Evolutionary conservation across 2,113 vertebrate species (phyloP).

Genomic region (Callocephalon fimbriatum): DNA sequence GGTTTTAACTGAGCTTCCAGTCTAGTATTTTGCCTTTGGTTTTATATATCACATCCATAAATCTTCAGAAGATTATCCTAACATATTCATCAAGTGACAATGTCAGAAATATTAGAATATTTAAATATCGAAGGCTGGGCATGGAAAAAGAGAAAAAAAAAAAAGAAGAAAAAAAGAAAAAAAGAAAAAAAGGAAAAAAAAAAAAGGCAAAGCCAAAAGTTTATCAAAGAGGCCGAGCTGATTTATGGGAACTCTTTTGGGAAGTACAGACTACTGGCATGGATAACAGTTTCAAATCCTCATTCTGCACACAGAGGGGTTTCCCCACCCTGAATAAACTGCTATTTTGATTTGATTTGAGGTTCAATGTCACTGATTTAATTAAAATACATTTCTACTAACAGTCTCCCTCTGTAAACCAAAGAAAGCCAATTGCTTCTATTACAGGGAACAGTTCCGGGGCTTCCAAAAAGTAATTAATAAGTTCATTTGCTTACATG

Average conservation of each 20-base stretch:
- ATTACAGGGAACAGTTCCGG: not conserved
- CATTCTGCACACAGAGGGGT: not conserved
- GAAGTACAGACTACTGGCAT: not conserved
- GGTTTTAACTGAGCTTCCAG: not conserved
- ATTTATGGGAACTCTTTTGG: not conserved
- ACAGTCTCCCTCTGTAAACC: not conserved
- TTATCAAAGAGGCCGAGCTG: not conserved
- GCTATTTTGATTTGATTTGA: not conserved
- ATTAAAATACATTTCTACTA: conserved; percentile 18
- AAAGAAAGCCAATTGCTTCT: not conserved
- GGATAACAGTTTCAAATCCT: not conserved
- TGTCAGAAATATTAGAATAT: not conserved
- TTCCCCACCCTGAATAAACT: not conserved
- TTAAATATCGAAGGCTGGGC: not conserved
- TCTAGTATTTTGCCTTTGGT: not conserved
- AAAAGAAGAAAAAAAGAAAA: not conserved
- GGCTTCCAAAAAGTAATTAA: not conserved
- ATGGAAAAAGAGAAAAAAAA: not conserved
- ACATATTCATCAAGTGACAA: not conserved
- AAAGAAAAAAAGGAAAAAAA: no score
- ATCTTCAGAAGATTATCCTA: not conserved
- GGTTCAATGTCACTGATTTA: not conserved
- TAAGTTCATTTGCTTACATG: not conserved
- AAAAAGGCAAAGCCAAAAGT: not conserved
- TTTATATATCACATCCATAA: not conserved